Conservation (phyloP, 1,140 invertebrate genomes). For the Neodiprion fabricii region DNA sequence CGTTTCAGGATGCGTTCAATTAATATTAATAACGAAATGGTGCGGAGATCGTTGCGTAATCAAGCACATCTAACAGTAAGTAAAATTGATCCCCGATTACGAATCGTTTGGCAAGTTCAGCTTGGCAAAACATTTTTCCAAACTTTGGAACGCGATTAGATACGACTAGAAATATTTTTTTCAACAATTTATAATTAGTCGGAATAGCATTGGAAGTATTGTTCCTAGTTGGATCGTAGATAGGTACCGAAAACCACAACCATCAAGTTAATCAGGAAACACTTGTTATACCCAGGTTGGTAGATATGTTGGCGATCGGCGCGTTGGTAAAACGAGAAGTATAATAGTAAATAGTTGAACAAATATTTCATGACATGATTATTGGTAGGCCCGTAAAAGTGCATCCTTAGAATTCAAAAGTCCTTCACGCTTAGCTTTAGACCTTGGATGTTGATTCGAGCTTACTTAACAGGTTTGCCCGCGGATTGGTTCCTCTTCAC, state of each 20-base stretch:
- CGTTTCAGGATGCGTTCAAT: too few relatives aligned
- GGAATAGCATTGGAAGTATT: conserved; percentile 38
- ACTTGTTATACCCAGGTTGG: conserved; percentile 47
- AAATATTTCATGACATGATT: not conserved
- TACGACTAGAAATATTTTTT: too few relatives aligned
- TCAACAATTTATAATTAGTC: not conserved
- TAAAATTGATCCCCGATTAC: too few relatives aligned
- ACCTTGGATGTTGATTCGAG: conserved; percentile 54
- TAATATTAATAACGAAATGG: too few relatives aligned
- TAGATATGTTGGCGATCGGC: conserved; percentile 1
- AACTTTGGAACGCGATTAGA: too few relatives aligned
- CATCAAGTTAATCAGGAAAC: conserved; percentile 42
- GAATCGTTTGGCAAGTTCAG: too few relatives aligned
- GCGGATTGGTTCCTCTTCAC: conserved; percentile 53
- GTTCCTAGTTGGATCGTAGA: conserved; percentile 49
- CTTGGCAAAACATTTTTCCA: too few relatives aligned
- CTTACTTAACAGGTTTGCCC: conserved; percentile 55
- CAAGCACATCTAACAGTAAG: too few relatives aligned
- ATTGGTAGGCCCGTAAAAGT: conserved; percentile 19
- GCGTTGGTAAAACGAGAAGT: not conserved
- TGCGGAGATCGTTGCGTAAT: too few relatives aligned
- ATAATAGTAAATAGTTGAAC: not conserved
- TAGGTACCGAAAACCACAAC: conserved; percentile 37
- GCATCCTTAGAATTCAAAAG: conserved; percentile 47
- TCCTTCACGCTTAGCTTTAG: conserved; percentile 57